phyloP scores from a whole-genome alignment of 2,113 vertebrate species.

The Rhynchomys soricoides region DNA sequence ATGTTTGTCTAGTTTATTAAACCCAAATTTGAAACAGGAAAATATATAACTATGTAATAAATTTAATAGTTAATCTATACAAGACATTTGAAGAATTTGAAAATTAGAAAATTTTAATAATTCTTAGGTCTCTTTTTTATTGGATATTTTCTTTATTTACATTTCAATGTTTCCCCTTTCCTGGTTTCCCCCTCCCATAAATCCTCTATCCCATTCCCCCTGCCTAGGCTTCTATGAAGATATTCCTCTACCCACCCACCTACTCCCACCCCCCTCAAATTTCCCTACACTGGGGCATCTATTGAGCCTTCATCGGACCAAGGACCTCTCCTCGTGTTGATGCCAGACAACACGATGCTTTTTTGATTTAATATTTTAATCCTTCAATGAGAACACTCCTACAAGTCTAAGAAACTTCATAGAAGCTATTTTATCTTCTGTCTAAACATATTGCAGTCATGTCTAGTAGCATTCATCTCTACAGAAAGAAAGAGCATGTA shows the following conservation, averaged over 20 bases:
- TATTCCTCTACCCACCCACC: no score
- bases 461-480: not conserved
- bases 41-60: conserved; percentile 1
- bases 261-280: no score
- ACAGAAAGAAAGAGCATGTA: not conserved
- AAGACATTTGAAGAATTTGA: conserved; percentile 24
- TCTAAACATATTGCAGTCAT: not conserved
- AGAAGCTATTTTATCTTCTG: not conserved
- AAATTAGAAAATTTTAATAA: not conserved
- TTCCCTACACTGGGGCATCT: no score
- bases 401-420: conserved; percentile 1
- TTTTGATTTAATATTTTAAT: not conserved
- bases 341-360: no score
- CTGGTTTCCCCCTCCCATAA: no score
- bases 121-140: conserved; percentile 16
- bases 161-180: no score
- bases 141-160: no score
- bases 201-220: no score
- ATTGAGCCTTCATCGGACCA: no score
- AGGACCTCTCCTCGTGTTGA: no score
- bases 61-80: not conserved
- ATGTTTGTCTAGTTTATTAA: conserved; percentile 55
- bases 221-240: no score
- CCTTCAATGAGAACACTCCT: not conserved
- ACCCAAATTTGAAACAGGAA: conserved; percentile 7